Base-by-base conservation (phyloP, 2,888 invertebrate species). In the Drosophila maculinotata region DNA sequence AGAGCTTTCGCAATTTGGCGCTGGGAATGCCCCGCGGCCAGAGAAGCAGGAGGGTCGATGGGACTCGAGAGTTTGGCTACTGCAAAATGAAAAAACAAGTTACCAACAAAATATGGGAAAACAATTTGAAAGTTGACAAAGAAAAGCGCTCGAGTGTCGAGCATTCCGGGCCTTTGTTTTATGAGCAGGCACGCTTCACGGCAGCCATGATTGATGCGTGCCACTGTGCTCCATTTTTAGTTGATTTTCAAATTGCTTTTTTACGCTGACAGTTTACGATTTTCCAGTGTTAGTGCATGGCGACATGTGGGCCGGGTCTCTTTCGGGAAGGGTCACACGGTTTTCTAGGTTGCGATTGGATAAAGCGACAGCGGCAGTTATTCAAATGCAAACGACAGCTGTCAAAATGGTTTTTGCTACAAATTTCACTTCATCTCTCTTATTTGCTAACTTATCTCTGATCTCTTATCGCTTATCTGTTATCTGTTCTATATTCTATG, bases 321-420 rank as follows among this genome's bases (percentile, higher is more conserved):
- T 4, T 20, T 20, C 2, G 20, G 35, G 33, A 28, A 30, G 47
- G 12, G 51, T 33, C 30, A 33, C 52, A 3, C 3, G 14, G 23
- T n/a, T n/a, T n/a, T n/a, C n/a, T n/a, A n/a, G n/a, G n/a, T n/a
- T 8, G 38, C 8, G 38, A 33, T 45, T 53, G 53, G 33, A 60
- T 54, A 48, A 63, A 66, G 51, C 56, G 85, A 60, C 65, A 57
- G 72, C 65, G 60, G 57, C 87, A 82, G 87, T 82, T 87, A 87
- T 87, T 82, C 84, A 87, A 86, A 88, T 86, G 88, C 88, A 86
- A 81, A 78, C 84, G 88, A 84, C 83, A 84, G 87, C 84, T 86
- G 88, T 86, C 83, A 83, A 78, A 83, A 86, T 67, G 78, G 68
- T 62, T 76, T 78, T 71, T 68, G 47, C 69, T 70, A 79, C 70